These are phyloP conservation scores for Phenganax stokvisi DNA, from an alignment of 92 coral and sea anemone genomes.

Conservation along the genomic window DNA sequence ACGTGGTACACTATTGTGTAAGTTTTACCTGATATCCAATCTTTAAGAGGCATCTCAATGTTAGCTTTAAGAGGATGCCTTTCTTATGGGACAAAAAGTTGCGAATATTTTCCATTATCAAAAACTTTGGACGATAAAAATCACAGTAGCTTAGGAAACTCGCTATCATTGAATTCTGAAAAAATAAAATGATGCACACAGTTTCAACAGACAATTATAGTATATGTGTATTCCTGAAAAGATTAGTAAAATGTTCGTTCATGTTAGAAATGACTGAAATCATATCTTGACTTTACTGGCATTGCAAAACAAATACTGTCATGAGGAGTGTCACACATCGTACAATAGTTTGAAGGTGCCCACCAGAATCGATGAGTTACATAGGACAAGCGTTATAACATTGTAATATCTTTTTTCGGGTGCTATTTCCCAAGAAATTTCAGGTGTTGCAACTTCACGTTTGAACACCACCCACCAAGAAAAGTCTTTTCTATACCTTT, in stretches of 20 bases:
- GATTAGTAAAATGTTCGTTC: too few species aligned
- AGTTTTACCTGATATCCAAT: constrained; percentile 30
- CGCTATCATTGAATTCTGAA: neutral
- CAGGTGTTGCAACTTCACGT: too few species aligned
- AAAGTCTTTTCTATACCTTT: too few species aligned
- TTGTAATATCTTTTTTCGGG: too few species aligned
- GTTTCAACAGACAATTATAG: too few species aligned
- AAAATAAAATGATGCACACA: neutral
- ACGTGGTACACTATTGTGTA: too few species aligned
- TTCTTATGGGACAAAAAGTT: neutral
- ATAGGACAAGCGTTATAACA: neutral
- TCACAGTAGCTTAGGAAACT: constrained; percentile 21
- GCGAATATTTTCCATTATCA: constrained; percentile 18
- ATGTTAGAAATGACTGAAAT: neutral
- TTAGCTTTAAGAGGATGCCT: constrained; percentile 38
- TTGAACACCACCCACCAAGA: too few species aligned
- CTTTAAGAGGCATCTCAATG: constrained; percentile 65
- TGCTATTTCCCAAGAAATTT: neutral
- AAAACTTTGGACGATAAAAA: constrained; percentile 24
- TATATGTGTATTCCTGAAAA: too few species aligned
- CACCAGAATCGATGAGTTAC: neutral
- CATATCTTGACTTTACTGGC: too few species aligned
- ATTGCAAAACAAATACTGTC: too few species aligned
- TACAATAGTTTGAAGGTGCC: too few species aligned
- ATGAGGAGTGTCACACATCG: too few species aligned